These are phyloP conservation scores for Natator depressus DNA, from an alignment of 2,113 vertebrate species.

Conservation along the genomic window DNA sequence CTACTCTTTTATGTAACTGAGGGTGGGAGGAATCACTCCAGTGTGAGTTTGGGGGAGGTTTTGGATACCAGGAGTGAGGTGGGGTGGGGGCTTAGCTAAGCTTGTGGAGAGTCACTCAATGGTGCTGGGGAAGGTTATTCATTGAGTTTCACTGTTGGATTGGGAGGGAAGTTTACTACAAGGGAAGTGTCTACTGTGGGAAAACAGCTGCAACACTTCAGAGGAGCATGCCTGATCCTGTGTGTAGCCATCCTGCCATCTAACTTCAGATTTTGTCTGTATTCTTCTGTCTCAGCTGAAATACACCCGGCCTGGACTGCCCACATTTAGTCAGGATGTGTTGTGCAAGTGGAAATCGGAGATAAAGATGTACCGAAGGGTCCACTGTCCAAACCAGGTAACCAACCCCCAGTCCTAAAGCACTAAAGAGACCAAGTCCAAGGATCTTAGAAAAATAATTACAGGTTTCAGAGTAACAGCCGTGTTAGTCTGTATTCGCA, in stretches of 20 bases:
- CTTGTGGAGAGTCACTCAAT: background rate
- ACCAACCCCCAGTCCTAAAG: background rate
- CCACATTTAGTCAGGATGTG: constrained; percentile 93
- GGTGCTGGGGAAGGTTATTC: background rate
- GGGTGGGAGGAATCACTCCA: background rate
- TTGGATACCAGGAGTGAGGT: background rate
- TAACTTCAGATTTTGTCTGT: background rate
- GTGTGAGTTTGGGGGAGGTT: background rate
- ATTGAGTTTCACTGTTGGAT: background rate
- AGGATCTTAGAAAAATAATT: background rate
- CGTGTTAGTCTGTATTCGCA: no score
- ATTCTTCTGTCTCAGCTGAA: constrained; percentile 83
- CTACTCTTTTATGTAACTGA: no score
- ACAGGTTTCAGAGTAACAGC: no score
- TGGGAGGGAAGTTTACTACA: background rate
- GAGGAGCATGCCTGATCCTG: background rate
- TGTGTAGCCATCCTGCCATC: background rate
- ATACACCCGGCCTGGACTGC: constrained; percentile 92
- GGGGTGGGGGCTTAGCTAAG: background rate
- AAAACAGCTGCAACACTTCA: background rate
- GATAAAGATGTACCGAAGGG: constrained; percentile 91
- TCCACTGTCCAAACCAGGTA: constrained; percentile 96
- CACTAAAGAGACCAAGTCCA: background rate
- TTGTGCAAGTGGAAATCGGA: constrained; percentile 94
- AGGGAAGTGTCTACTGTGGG: background rate